Percentiles rank a stretch among this genome's conserved stretches.
phyloP scores from a whole-genome alignment of 2,888 invertebrate genomes.

The Rhimphoctona megacephalus region DNA sequence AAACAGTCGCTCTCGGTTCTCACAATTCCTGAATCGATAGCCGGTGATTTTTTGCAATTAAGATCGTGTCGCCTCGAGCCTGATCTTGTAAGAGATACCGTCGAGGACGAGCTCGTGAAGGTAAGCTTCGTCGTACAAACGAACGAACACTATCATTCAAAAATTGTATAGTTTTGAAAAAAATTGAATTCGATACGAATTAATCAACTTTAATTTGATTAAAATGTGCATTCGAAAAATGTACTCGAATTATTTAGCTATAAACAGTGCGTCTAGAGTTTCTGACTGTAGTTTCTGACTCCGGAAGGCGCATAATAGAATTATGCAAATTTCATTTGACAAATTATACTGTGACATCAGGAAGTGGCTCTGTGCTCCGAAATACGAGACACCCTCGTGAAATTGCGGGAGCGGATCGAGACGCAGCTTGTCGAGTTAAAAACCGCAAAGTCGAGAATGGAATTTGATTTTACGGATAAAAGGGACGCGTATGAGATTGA shows the following conservation, averaged over 20 bases:
- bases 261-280: not conserved
- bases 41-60: slow-evolving; percentile 90
- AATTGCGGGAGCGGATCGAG: slow-evolving; percentile 89
- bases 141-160: not conserved
- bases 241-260: not conserved
- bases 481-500: slow-evolving; percentile 92
- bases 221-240: not conserved
- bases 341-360: slow-evolving; percentile 71
- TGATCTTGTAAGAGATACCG: slow-evolving; percentile 91
- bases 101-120: slow-evolving; percentile 92
- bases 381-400: slow-evolving; percentile 88
- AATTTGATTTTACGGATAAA: slow-evolving; percentile 97
- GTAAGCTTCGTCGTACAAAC: slow-evolving; percentile 71
- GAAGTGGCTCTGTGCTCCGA: slow-evolving; percentile 90
- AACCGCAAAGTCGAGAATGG: slow-evolving; percentile 92
- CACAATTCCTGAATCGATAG: slow-evolving; percentile 91
- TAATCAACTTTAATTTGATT: not conserved
- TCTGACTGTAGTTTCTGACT: not conserved
- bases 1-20: slow-evolving; percentile 89
- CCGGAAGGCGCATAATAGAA: not conserved
- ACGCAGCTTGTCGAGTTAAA: slow-evolving; percentile 91
- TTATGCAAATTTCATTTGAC: slow-evolving; percentile 33
- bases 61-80: slow-evolving; percentile 89
- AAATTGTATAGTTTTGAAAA: not conserved
- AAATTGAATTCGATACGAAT: not conserved